Evolutionary conservation across 2,888 invertebrate species (phyloP).

Genomic region (Drosophila formosana): DNA sequence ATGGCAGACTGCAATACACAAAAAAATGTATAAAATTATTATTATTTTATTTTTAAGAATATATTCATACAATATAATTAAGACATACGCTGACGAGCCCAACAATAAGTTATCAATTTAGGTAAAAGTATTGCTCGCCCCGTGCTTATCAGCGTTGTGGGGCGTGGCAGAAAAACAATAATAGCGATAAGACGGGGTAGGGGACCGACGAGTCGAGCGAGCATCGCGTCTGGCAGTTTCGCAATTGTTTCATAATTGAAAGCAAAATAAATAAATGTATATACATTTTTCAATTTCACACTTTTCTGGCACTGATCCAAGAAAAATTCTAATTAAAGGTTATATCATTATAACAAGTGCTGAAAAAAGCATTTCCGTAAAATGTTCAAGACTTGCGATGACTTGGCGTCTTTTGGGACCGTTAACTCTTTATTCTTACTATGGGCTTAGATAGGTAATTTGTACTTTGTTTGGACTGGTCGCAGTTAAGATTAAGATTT

Average conservation of each 20-base stretch:
- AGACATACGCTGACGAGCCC: conserved; percentile 5
- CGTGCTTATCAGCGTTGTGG: conserved; percentile 25
- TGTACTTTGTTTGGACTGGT: conserved; percentile 40
- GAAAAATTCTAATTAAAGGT: conserved; percentile 15
- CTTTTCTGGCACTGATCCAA: conserved; percentile 57
- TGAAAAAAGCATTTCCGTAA: neutral
- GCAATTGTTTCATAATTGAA: conserved; percentile 59
- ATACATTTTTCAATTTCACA: conserved; percentile 12
- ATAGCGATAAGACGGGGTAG: conserved; percentile 29
- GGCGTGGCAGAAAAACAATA: conserved; percentile 16
- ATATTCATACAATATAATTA: neutral
- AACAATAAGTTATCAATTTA: conserved; percentile 14
- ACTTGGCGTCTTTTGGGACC: neutral
- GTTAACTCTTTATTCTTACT: neutral
- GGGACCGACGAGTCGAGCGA: neutral
- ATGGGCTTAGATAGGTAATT: conserved; percentile 2
- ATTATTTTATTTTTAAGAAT: too few species aligned
- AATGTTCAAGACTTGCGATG: neutral
- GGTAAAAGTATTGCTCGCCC: conserved; percentile 4
- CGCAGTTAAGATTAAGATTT: conserved; percentile 29
- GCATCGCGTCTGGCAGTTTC: conserved; percentile 13
- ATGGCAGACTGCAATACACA: conserved; percentile 78
- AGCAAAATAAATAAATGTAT: neutral
- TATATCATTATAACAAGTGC: conserved; percentile 2
- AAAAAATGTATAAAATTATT: conserved; percentile 7